Evolutionary conservation across 2,888 invertebrate species (phyloP), one percentile per base, ranked within the genome.

Genomic region (Drosophila conformis): DNA sequence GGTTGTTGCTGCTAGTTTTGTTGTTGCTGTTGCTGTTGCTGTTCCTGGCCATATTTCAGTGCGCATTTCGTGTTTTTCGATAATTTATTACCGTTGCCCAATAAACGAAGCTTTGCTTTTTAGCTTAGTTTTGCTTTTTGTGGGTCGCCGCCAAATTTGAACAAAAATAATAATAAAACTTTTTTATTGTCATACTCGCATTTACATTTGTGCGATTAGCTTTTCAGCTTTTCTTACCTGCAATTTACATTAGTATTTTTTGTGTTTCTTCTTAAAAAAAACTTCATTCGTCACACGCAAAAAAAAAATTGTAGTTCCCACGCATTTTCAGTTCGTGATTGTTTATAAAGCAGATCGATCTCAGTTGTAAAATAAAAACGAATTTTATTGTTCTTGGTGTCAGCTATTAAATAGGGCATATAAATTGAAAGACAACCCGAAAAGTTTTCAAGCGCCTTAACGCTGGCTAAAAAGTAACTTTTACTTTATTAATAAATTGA

Each of bases 61-160:
- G 79, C 77, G 82, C 82, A 81, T 89, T 84, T 87, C 89, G 85
- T 89, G 89, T 87, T 87, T 82, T 66, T 83, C 76, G 82, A 80
- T 83, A 87, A 87, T 87, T 87, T 87, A 87, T 89, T 87, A 83
- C 82, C 80, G 87, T 89, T 87, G 87, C 85, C 87, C 87, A 82
- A 87, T 78, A 84, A 71, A 80, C 80, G 83, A 74, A 42, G 79
- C 71, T 69, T 70, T 67, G 58, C 48, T 29, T 60, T 80, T 73
- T 52, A 46, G 56, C 42, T 72, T 69, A 64, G 49, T 65, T 67
- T 69, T 42, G 42, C 31, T 61, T 73, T 77, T 74, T 77, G 72
- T 77, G 65, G 69, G 67, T 69, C 69, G 67, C 74, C 64, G 66
- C 25, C 52, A 58, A 40, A 57, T 56, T 33, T 33, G 21, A 52